A percentile compares a stretch with the other conserved stretches of the same genome.
phyloP scores from a whole-genome alignment of 1,140 invertebrate species.

The Diprion similis region DNA sequence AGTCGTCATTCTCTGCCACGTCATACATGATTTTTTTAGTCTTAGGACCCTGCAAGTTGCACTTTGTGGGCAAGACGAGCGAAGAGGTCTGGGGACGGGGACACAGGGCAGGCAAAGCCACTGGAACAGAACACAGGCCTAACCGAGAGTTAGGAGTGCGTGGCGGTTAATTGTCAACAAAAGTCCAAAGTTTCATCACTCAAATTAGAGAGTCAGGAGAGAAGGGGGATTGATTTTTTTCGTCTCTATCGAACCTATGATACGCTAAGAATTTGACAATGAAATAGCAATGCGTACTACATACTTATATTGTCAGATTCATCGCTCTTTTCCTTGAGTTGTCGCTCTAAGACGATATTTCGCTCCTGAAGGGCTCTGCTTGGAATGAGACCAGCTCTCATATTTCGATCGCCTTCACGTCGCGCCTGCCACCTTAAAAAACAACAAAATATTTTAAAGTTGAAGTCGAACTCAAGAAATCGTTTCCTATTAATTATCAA shows the following conservation, averaged over 20 bases:
- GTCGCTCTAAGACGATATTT: constrained; percentile 81
- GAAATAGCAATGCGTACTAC: constrained; percentile 22
- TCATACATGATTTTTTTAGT: constrained; percentile 96
- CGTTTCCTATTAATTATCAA: neutral
- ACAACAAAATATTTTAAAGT: constrained; percentile 18
- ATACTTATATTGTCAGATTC: constrained; percentile 57
- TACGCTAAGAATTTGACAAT: neutral
- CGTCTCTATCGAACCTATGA: too few relatives aligned
- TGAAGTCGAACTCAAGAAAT: neutral
- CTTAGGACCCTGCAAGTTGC: constrained; percentile 64
- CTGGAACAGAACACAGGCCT: constrained; percentile 72
- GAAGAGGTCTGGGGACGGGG: constrained; percentile 67
- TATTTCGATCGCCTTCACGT: constrained; percentile 86
- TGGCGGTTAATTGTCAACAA: constrained; percentile 14
- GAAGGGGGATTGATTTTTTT: too few relatives aligned
- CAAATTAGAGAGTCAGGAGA: too few relatives aligned
- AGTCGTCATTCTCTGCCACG: constrained; percentile 90
- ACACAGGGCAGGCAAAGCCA: constrained; percentile 65
- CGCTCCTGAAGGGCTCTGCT: constrained; percentile 92
- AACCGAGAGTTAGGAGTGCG: constrained; percentile 57
- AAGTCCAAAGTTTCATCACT: neutral
- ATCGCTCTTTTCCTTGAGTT: constrained; percentile 63
- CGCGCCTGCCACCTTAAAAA: constrained; percentile 88
- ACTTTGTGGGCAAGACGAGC: constrained; percentile 64
- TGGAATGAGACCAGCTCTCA: constrained; percentile 91